Evolutionary conservation across 2,113 vertebrate genomes (phyloP).

Genomic region (Cynoglossus semilaevis): DNA sequence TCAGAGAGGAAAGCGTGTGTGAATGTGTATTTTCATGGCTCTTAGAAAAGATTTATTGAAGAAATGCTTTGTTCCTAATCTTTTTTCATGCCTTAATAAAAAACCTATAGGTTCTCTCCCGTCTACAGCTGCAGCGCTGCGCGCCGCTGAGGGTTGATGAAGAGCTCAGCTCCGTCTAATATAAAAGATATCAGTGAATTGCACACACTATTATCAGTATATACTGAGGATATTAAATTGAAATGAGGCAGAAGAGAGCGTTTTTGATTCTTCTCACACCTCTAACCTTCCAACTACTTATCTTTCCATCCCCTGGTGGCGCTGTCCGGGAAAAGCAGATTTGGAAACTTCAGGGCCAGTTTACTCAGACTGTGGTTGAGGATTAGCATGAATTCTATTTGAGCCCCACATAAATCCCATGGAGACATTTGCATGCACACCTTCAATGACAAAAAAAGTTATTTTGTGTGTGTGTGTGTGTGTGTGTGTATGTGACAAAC

Average conservation of each 20-base stretch:
- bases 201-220: conserved; percentile 44
- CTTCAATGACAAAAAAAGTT: too few species aligned
- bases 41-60: too few species aligned
- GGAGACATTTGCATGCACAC: too few species aligned
- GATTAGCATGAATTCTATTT: too few species aligned
- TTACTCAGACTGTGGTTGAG: too few species aligned
- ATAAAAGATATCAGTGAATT: conserved; percentile 35
- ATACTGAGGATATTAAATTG: conserved; percentile 40
- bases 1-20: too few species aligned
- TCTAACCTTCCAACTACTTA: conserved; percentile 31
- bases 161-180: neutral
- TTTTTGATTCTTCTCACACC: conserved; percentile 28
- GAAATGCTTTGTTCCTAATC: too few species aligned
- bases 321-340: conserved; percentile 17
- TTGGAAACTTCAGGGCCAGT: too few species aligned
- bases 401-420: too few species aligned
- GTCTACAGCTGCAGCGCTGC: neutral
- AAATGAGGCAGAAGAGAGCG: conserved; percentile 40
- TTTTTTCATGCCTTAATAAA: neutral
- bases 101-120: neutral
- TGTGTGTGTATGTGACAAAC: too few species aligned
- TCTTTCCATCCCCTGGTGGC: conserved; percentile 34
- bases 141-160: conserved; percentile 21
- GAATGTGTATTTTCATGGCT: too few species aligned
- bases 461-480: too few species aligned